Evolutionary conservation across 2,888 invertebrate genomes (phyloP), one percentile per base, ranked within the genome.

Genomic region (Pheosia tremula): DNA sequence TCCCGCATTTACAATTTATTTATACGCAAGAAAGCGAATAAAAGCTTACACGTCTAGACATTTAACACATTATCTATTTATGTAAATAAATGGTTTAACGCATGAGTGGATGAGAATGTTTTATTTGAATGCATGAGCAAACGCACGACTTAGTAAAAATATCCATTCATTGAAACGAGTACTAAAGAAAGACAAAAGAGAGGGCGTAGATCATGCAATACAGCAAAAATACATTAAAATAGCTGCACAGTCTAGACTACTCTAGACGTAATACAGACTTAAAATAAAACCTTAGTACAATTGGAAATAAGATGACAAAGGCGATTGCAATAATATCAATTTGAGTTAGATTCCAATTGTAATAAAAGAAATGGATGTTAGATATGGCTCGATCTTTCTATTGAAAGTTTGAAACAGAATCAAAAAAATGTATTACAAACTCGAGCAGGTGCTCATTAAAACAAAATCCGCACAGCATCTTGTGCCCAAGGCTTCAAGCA

Each of bases 401-500:
- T 10, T 24, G 50, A 50, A 50, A n/a, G 11, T 47, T n/a, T n/a
- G 47, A 47, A n/a, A 47, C 4, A n/a, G 11, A 5, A 47, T 5
- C 10, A 47, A 11, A 47, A 11, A n/a, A 47, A 47, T 2, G 43
- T 56, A 24, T 24, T 24, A 2, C 11, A 60, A 39, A 49, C 62
- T 59, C 39, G 69, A 67, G 60, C 47, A 57, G 45, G 43, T 36
- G n/a, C 10, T 13, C 38, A 57, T 54, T 10, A 43, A 45, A 13
- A 59, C n/a, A 54, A 54, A 54, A 58, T 39, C 50, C 45, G 59
- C 13, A 8, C 4, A 5, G 24, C 0, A 47, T 9, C 49, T 50
- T 24, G 5, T 50, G 24, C 24, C 24, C 3, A 50, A 50, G 50
- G 50, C 24, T 50, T 24, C 38, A 55, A 59, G 59, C 49, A 60